Evolutionary conservation across 2,113 vertebrate genomes (phyloP).

Genomic region (Beaufortia kweichowensis): DNA sequence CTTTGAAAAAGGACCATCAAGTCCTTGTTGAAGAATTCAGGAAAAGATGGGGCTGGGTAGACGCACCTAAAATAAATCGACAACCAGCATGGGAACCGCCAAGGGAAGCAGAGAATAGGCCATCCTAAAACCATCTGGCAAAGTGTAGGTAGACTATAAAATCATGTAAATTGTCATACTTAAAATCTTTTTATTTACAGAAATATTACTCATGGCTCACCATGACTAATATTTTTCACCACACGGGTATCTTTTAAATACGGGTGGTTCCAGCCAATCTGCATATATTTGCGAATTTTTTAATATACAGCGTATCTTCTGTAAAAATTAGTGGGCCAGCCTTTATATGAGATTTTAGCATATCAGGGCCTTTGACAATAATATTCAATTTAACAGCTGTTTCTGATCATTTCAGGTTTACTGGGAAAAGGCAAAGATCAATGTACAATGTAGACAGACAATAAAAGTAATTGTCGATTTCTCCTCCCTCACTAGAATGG

Average conservation of each 20-base stretch:
- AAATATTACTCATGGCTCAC: no score
- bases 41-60: no score
- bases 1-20: no score
- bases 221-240: no score
- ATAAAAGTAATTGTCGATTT: conserved; percentile 30
- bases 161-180: no score
- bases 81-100: no score
- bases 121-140: no score
- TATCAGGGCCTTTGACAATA: not conserved
- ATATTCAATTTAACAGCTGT: conserved; percentile 3
- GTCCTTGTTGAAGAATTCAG: no score
- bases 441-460: conserved; percentile 24
- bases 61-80: no score
- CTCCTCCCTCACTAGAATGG: not conserved
- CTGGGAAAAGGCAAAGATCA: not conserved
- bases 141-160: no score
- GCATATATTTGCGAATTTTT: not conserved
- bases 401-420: conserved; percentile 25
- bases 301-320: not conserved
- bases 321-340: not conserved
- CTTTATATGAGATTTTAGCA: not conserved
- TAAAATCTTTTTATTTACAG: no score
- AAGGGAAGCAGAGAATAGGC: no score
- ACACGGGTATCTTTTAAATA: not conserved
- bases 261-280: not conserved